Evolutionary conservation across 2,797 vertebrate species (phyloP).

Genomic region (Sciaenops ocellatus): DNA sequence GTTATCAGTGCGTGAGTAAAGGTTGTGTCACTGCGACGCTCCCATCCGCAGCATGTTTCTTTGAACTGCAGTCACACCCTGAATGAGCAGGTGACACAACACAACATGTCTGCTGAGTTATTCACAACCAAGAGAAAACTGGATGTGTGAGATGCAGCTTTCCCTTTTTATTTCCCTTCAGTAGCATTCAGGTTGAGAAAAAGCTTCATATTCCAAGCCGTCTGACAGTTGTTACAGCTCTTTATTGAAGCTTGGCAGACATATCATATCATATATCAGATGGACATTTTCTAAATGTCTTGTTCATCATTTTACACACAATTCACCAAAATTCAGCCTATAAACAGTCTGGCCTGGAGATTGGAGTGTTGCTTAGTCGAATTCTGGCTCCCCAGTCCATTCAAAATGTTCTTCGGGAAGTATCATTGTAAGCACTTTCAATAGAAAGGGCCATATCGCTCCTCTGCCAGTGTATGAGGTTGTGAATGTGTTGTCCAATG

Average conservation of each 20-base stretch:
- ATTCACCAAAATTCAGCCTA: not conserved
- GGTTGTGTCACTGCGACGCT: slow-evolving; percentile 55
- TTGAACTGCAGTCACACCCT: slow-evolving; percentile 49
- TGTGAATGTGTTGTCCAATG: too few relatives aligned
- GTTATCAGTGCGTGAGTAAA: slow-evolving; percentile 56
- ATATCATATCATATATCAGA: too few relatives aligned
- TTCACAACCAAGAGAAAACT: not conserved
- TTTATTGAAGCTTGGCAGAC: not conserved
- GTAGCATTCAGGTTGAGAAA: not conserved
- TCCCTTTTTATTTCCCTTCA: not conserved
- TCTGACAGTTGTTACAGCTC: not conserved
- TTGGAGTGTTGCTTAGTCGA: too few relatives aligned
- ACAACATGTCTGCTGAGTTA: not conserved
- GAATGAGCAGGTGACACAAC: slow-evolving; percentile 26
- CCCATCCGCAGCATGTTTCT: slow-evolving; percentile 53
- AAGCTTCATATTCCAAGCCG: too few relatives aligned
- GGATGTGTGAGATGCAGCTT: not conserved
- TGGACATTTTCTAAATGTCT: not conserved
- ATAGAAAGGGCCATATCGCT: too few relatives aligned
- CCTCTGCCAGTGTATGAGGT: too few relatives aligned
- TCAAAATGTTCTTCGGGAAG: too few relatives aligned
- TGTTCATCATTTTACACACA: too few relatives aligned
- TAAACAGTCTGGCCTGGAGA: too few relatives aligned
- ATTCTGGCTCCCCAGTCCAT: too few relatives aligned
- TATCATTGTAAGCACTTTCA: too few relatives aligned